Base-by-base conservation (phyloP, 2,797 vertebrate species). In the Lophius americanus region DNA sequence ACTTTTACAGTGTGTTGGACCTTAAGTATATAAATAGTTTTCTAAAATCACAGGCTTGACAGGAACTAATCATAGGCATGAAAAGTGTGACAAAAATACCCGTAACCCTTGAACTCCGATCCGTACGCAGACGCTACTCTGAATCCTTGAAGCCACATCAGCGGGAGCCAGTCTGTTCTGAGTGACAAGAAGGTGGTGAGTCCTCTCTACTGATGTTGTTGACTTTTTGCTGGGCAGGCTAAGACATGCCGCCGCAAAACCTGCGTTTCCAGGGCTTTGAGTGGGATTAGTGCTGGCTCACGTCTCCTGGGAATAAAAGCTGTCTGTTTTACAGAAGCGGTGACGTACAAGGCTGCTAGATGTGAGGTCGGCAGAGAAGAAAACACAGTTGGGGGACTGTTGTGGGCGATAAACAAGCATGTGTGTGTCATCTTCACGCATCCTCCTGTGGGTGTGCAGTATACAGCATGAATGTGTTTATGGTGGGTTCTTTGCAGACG, bases 261-360 rank as follows among this genome's bases (percentile, higher is more conserved):
- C 62, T 70, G 81, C 33, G 55, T 87, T 90, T 82, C 84, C 82
- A 86, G 73, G 66, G 72, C 79, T 86, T 71, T 70, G 47, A 72
- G 67, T 66, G 70, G 77, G 73, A 61, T 91, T 82, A 83, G 70
- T 68, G 66, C 53, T 68, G 70, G 76, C 79, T 78, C 83, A 68
- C 65, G 75, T 87, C 85, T 90, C 82, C 56, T 3, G 32, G 61
- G 75, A 65, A 88, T 88, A 81, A 90, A 73, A 60, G 51, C 4
- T 85, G 86, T 88, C 91, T 91, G 85, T 86, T 85, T 86, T 78
- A 81, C 82, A 81, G 79, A 62, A 55, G 76, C 60, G 42, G 60
- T 91, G 88, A 91, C 78, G 75, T 78, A 85, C 5, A 61, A 4
- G 33, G 82, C 74, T 58, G 73, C 79, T 66, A 60, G 69, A 86